These are phyloP conservation scores for Dissostichus mawsoni DNA, from an alignment of 2,113 vertebrate genomes.

Conservation along the genomic window DNA sequence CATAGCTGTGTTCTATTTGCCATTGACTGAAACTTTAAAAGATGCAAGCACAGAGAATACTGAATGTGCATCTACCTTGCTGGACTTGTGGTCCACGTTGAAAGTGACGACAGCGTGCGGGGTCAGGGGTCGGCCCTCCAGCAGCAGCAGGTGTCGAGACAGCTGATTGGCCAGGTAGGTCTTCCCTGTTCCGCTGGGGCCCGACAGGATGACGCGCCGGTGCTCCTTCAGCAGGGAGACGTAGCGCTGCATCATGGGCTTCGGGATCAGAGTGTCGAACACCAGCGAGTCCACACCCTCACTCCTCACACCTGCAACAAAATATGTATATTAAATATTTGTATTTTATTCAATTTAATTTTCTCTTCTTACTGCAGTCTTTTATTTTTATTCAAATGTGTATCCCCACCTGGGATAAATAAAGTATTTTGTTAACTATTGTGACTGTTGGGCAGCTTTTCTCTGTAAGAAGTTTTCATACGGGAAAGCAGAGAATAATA, in stretches of 20 bases:
- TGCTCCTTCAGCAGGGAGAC: constrained; percentile 93
- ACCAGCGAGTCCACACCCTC: constrained; percentile 92
- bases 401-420: no score
- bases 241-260: constrained; percentile 95
- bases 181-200: constrained; percentile 96
- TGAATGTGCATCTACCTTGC: constrained; percentile 86
- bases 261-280: constrained; percentile 95
- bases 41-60: neutral
- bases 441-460: neutral
- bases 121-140: constrained; percentile 87
- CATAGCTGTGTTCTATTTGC: neutral
- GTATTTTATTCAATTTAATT: no score
- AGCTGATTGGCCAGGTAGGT: constrained; percentile 95
- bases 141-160: constrained; percentile 89
- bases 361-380: no score
- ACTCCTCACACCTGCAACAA: constrained; percentile 84
- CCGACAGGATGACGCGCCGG: constrained; percentile 93
- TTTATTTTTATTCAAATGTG: no score
- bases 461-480: no score
- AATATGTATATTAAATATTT: no score
- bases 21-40: neutral
- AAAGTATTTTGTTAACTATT: neutral
- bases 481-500: no score
- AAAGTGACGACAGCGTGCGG: constrained; percentile 93
- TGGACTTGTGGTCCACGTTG: constrained; percentile 98